Percentiles rank a stretch among this genome's conserved stretches.
phyloP scores from a whole-genome alignment of 2,888 invertebrate species.

The Andrena chrysosceles region DNA sequence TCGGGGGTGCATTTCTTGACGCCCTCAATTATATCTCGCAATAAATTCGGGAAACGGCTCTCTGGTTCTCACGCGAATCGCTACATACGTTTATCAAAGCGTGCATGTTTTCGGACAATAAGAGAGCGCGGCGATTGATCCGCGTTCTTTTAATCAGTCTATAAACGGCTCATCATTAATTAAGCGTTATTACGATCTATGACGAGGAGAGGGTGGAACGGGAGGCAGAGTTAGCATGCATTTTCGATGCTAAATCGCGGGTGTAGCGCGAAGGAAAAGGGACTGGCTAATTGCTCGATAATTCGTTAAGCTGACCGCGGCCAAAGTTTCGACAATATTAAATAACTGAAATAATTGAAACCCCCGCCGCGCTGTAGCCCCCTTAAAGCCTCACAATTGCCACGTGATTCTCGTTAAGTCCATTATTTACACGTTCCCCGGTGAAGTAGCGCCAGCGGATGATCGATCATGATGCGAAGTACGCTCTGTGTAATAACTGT shows the following conservation, averaged over 20 bases:
- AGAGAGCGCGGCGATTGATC: constrained; percentile 10
- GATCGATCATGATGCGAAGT: constrained; percentile 51
- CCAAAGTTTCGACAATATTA: constrained; percentile 12
- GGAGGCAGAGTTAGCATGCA: neutral
- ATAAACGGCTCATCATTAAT: constrained; percentile 3
- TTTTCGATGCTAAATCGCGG: neutral
- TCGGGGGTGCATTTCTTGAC: constrained; percentile 19
- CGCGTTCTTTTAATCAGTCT: constrained; percentile 18
- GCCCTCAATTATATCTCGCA: constrained; percentile 25
- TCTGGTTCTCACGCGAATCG: constrained; percentile 36
- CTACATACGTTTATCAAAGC: neutral
- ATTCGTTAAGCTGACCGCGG: constrained; percentile 19
- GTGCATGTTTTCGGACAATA: constrained; percentile 2
- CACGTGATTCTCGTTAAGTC: constrained; percentile 32
- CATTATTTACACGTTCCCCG: constrained; percentile 44
- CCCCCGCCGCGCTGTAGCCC: neutral
- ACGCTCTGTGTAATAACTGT: constrained; percentile 46
- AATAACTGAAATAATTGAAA: constrained; percentile 22
- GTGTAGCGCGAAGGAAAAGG: neutral
- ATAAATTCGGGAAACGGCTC: constrained; percentile 39
- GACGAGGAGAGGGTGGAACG: neutral
- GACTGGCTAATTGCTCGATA: constrained; percentile 20
- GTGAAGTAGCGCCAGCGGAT: constrained; percentile 27
- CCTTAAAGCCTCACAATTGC: neutral
- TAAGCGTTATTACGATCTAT: constrained; percentile 4